Evolutionary conservation across 2,888 invertebrate species (phyloP), one percentile per base, ranked within the genome.

Genomic region (Eledone cirrhosa): DNA sequence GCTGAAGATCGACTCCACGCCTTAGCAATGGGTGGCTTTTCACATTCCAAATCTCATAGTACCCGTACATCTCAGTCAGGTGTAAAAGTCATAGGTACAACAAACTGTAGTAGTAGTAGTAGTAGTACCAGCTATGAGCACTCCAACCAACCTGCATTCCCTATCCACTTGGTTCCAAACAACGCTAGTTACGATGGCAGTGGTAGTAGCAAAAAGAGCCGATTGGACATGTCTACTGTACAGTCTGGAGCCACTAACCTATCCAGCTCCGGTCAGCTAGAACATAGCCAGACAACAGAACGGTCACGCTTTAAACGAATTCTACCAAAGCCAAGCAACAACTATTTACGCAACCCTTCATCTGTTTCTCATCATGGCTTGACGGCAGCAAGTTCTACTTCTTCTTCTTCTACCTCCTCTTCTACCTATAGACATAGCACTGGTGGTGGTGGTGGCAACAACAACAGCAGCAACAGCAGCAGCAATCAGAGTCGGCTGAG

Each of bases 1-100:
- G 48, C 76, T 47, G 76, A 76, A 27, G 48, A 76, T 11, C 2
- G 76, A 7, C n/a, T 48, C 24, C 76, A 48, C n/a, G 76, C 48
- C 2, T 47, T 47, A 24, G 48, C 48, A 47, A n/a, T 48, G 16
- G 48, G 48, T 24, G 27, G 48, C 47, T 48, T 76, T 29, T 47
- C 76, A 76, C 76, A 47, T 48, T 76, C 76, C 48, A 76, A 76
- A 76, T 76, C 48, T 48, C 76, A 48, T 27, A 22, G 47, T 27
- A 24, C 24, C 48, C 76, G 76, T 22, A n/a, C 27, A 0, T 33
- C 76, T 29, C 41, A 41, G 41, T 29, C 69, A 33, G 31, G 69
- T 19, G 31, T 69, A 14, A 72, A 72, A 41, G 41, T 41, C 11
- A 11, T 41, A 41, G 41, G 2, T 41, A 41, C 41, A 41, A 41